Conservation (phyloP, 2,113 vertebrate genomes). For the Peromyscus maniculatus region DNA sequence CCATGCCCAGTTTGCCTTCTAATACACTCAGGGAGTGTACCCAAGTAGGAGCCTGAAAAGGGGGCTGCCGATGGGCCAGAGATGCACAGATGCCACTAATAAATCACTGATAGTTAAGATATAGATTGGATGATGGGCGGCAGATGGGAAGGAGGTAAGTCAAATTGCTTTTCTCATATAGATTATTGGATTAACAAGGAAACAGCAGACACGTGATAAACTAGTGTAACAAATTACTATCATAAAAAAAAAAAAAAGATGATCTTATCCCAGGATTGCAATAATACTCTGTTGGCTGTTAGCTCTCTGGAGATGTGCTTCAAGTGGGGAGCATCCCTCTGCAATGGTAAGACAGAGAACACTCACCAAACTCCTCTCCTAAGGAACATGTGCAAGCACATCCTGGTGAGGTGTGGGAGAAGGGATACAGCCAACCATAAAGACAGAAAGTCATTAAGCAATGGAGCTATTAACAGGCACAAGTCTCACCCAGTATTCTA, state of each 20-base stretch:
- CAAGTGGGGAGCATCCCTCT: slow-evolving; percentile 81
- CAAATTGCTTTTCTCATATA: slow-evolving; percentile 93
- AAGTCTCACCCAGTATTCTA: not conserved
- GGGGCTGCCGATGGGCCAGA: slow-evolving; percentile 78
- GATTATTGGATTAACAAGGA: slow-evolving; percentile 92
- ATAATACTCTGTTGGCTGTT: slow-evolving; percentile 86
- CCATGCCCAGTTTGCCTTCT: slow-evolving; percentile 76
- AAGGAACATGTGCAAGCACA: not conserved
- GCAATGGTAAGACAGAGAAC: slow-evolving; percentile 75
- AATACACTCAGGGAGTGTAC: slow-evolving; percentile 77
- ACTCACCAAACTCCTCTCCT: slow-evolving; percentile 41
- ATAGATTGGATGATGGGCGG: slow-evolving; percentile 91
- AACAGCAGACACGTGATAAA: slow-evolving; percentile 89
- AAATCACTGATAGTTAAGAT: slow-evolving; percentile 91
- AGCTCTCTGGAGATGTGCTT: slow-evolving; percentile 86
- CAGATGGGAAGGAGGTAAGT: slow-evolving; percentile 90
- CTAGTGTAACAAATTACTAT: slow-evolving; percentile 90
- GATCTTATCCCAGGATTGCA: slow-evolving; percentile 86
- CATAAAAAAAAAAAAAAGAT: slow-evolving; percentile 85
- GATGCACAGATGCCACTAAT: slow-evolving; percentile 88
- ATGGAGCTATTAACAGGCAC: not conserved
- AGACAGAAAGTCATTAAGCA: slow-evolving; percentile 67
- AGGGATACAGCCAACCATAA: slow-evolving; percentile 22
- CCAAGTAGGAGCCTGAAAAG: slow-evolving; percentile 73
- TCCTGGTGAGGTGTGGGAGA: slow-evolving; percentile 50